Percentiles rank a stretch among this genome's conserved stretches.
Conservation (phyloP, 2,797 vertebrate genomes). For the Anas acuta region DNA sequence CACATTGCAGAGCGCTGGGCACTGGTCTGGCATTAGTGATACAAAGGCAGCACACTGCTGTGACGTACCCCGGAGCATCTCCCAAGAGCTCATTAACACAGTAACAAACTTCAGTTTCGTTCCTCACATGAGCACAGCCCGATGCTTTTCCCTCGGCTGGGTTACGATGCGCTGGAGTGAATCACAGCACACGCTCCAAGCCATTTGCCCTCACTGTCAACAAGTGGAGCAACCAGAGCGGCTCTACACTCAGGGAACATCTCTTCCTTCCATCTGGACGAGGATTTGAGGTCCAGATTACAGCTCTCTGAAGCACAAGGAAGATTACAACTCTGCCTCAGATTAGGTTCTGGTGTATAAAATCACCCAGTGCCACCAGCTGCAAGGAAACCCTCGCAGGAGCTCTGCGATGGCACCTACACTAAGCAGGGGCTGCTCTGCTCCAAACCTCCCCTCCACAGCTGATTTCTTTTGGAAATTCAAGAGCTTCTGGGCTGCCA, state of each 20-base stretch:
- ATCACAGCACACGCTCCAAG: not conserved
- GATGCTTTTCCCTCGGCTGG: not conserved
- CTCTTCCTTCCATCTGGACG: not conserved
- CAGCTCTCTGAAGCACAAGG: not conserved
- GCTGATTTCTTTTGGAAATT: too few species aligned
- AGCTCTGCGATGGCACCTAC: accelerated
- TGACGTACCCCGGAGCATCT: not conserved
- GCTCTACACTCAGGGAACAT: not conserved
- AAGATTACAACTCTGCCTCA: not conserved
- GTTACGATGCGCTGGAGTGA: not conserved
- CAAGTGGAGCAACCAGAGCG: not conserved
- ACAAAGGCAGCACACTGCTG: not conserved
- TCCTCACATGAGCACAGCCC: not conserved
- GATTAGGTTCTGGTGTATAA: not conserved
- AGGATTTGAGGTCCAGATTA: not conserved
- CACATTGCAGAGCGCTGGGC: not conserved
- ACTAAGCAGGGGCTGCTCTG: not conserved
- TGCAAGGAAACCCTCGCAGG: accelerated
- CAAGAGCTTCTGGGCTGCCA: not conserved
- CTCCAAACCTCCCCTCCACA: too few species aligned
- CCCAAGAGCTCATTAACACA: accelerated
- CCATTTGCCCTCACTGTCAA: not conserved
- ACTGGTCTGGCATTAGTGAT: not conserved
- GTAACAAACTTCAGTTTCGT: not conserved
- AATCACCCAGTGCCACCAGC: not conserved